These are phyloP conservation scores for Drosophila antonietae DNA, from an alignment of 2,888 invertebrate genomes.

Conservation along the genomic window DNA sequence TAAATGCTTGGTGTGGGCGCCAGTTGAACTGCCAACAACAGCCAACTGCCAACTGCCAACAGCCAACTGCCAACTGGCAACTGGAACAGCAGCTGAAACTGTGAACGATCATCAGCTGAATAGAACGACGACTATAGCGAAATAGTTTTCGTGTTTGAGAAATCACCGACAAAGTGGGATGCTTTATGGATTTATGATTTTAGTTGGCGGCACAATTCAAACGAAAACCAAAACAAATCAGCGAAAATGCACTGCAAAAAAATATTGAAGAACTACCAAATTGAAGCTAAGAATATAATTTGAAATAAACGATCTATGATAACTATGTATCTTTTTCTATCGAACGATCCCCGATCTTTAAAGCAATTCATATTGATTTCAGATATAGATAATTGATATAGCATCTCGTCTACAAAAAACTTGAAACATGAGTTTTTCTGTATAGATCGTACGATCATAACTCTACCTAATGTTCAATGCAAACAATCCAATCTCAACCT, in stretches of 20 bases:
- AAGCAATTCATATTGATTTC: no score
- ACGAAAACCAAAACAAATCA: conserved; percentile 64
- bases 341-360: no score
- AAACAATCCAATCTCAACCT: no score
- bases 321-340: no score
- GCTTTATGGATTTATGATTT: conserved; percentile 73
- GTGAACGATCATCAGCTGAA: conserved; percentile 42
- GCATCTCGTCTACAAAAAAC: no score
- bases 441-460: no score
- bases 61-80: conserved; percentile 24
- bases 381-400: no score
- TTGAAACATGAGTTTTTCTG: no score
- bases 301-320: neutral
- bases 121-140: conserved; percentile 33
- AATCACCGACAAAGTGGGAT: conserved; percentile 74
- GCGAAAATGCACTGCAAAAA: conserved; percentile 36
- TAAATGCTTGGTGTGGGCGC: conserved; percentile 47
- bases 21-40: conserved; percentile 29
- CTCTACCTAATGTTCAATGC: no score
- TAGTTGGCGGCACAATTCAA: conserved; percentile 71
- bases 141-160: conserved; percentile 64
- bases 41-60: conserved; percentile 24
- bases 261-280: neutral
- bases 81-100: conserved; percentile 17
- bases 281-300: neutral